These are phyloP conservation scores for Philotrypesis tridentata DNA, from an alignment of 1,140 invertebrate genomes.

Conservation along the genomic window DNA sequence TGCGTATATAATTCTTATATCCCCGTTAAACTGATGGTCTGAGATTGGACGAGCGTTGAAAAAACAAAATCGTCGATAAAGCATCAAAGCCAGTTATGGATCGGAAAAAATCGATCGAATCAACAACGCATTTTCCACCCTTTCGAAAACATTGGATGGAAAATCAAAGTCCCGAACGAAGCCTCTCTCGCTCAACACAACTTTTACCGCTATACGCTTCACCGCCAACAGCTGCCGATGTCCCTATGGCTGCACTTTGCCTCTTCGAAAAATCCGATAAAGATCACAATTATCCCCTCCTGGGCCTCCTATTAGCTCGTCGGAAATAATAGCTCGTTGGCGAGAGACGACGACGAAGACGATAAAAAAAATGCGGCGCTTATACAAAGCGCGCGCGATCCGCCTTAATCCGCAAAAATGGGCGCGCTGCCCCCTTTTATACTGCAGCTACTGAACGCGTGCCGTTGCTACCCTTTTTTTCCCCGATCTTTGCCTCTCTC, in stretches of 20 bases:
- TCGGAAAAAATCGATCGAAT: not conserved
- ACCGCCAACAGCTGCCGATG: conserved; percentile 10
- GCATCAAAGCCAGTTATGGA: not conserved
- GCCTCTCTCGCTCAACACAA: not conserved
- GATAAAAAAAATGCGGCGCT: not conserved
- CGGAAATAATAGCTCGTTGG: conserved; percentile 11
- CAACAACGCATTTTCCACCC: not conserved
- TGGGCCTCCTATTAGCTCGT: not conserved
- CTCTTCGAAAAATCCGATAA: not conserved
- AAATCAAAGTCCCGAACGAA: not conserved
- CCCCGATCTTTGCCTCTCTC: not conserved
- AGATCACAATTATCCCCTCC: conserved; percentile 36
- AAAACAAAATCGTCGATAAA: not conserved
- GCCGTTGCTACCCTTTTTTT: conserved; percentile 23
- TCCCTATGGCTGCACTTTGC: not conserved
- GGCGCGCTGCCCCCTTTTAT: conserved; percentile 48
- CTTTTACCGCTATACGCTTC: not conserved
- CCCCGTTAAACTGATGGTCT: too few relatives aligned
- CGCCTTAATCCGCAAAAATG: conserved; percentile 46
- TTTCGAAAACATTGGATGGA: too few relatives aligned
- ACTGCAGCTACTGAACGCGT: too few relatives aligned
- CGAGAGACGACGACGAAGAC: not conserved
- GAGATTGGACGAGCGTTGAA: not conserved
- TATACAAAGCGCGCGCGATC: not conserved
- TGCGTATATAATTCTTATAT: too few relatives aligned